Base-by-base conservation (phyloP, 2,113 vertebrate genomes). In the Hippopotamus amphibius region DNA sequence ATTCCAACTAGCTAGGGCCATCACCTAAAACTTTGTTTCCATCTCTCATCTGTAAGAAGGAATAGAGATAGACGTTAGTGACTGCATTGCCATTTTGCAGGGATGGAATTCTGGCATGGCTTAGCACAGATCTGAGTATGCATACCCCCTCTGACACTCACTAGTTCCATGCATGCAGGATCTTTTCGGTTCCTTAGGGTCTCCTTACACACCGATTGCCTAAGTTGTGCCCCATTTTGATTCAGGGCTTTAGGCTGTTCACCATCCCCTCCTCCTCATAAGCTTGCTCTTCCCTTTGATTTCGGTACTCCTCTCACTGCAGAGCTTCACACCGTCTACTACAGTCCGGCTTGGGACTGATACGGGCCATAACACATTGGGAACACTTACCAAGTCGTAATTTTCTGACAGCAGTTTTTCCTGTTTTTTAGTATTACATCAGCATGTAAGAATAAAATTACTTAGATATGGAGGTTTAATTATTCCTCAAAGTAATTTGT, bases 361-460 rank as follows among this genome's bases (percentile, higher is more conserved):
- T 17, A 66, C 0, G 16, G n/a, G 57, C 10, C 59, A 14, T 0
- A 33, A 33, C 50, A 69, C 26, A n/a, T 13, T 6, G 19, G 43
- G 63, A 65, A 26, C 19, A 53, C 17, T 55, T 66, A 19, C 33
- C 28, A 86, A 69, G 88, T 84, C 24, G 10, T 7, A 59, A 24
- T 41, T 19, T 74, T 24, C 65, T 59, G 14, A 57, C 7, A 63
- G 9, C 2, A 61, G 1, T 41, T 37, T 37, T 95, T 96, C 41
- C 43, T 94, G 4, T 81, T 94, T 95, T 43, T 93, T 92, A 85
- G 66, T 80, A 80, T 81, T 90, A 68, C 7, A 89, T 79, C 14
- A 83, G 71, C 79, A 89, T 87, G 17, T 80, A 65, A 66, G 24
- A 88, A 93, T 28, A 66, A 53, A 4, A 91, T 57, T 79, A 50